Base-by-base conservation (phyloP, 2,888 invertebrate genomes). In the Holacanthella duospinosa region DNA sequence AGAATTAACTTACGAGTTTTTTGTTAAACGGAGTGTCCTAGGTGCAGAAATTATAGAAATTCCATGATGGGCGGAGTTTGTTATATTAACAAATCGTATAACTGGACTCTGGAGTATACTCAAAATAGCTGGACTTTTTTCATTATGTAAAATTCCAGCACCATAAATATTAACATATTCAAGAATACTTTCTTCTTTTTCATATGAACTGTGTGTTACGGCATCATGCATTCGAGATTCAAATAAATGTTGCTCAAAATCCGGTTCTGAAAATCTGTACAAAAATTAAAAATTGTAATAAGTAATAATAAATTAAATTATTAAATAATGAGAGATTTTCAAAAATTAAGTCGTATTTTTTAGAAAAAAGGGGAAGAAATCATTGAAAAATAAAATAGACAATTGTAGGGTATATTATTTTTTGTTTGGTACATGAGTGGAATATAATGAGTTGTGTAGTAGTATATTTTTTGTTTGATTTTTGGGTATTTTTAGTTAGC, bases 131-230 rank as follows among this genome's bases (percentile, higher is more conserved):
- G 95, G 88, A 0, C 91, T 89, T 77, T 91, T 93, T 76, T 96
- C 93, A 74, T 91, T 93, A 75, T 99, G 99, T 27, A 97, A 80
- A 68, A 94, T 87, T 26, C 99, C 99, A 59, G 96, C 99, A 2
- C 95, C 93, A 59, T 86, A 84, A 57, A 99, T 88, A 72, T 89
- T 86, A 0, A 92, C 84, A 74, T 84, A 85, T 73, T 88, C 84
- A 65, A 97, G 75, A 24, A 83, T 79, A n/a, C 94, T 94, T 74
- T 88, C 87, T 27, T 85, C 82, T 67, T 82, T 81, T 57, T 82
- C 82, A 59, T 84, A 77, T 0, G 85, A 84, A 67, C 85, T 85
- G 72, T 91, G 90, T 0, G 89, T 89, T 57, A 86, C 83, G 6
- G 86, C 83, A 74, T 91, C 89, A 74, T 91, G 91, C 63, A 89